A percentile compares a stretch with the other conserved stretches of the same genome.
Conservation (phyloP, 2,888 invertebrate genomes). For the Xylota sylvarum region DNA sequence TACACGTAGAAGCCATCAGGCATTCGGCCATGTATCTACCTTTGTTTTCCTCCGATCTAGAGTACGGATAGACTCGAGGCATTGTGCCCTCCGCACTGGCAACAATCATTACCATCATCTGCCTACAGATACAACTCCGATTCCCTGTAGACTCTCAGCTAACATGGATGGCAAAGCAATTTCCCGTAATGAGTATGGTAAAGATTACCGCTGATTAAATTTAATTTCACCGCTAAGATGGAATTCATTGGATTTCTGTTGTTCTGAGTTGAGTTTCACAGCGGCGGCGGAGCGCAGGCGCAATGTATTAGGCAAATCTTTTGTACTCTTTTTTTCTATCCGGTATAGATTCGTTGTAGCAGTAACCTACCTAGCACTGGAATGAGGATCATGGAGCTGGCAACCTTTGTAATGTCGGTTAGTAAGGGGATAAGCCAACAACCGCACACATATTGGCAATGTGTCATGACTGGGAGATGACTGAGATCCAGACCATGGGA, state of each 20-base stretch:
- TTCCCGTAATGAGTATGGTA: constrained; percentile 46
- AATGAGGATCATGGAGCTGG: constrained; percentile 39
- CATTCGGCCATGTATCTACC: constrained; percentile 24
- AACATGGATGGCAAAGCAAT: constrained; percentile 38
- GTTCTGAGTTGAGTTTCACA: constrained; percentile 26
- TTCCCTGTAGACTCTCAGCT: constrained; percentile 15
- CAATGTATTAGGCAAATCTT: constrained; percentile 16
- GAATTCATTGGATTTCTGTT: constrained; percentile 52
- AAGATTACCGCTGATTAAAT: constrained; percentile 71
- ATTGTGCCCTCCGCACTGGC: constrained; percentile 24
- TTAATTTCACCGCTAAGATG: constrained; percentile 70
- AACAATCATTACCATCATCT: constrained; percentile 55
- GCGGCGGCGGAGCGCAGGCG: background rate
- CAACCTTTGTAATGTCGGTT: constrained; percentile 56
- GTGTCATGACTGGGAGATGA: constrained; percentile 41
- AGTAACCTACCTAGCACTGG: constrained; percentile 41
- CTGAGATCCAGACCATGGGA: constrained; percentile 55
- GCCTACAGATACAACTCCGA: constrained; percentile 8
- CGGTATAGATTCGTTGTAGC: constrained; percentile 31
- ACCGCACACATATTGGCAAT: constrained; percentile 22
- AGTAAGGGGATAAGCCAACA: constrained; percentile 38
- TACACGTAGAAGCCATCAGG: constrained; percentile 25
- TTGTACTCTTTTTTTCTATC: constrained; percentile 30
- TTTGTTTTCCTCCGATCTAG: constrained; percentile 29
- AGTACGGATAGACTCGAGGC: constrained; percentile 31